Percentiles rank a stretch among this genome's conserved stretches.
phyloP scores from a whole-genome alignment of 1,140 invertebrate genomes.

The Drosophila kanapiae region DNA sequence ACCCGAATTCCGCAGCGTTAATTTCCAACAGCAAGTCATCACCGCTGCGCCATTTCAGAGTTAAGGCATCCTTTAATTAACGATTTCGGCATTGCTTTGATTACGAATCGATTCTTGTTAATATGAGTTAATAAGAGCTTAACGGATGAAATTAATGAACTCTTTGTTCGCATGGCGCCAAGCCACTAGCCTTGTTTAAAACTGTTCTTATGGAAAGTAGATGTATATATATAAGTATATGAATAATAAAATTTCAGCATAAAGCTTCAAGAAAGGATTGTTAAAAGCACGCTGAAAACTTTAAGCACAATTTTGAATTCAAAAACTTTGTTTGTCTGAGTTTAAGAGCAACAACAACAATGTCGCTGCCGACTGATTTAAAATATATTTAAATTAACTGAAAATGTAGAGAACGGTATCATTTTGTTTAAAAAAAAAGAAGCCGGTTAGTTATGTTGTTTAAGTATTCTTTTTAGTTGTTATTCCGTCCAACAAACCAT shows the following conservation, averaged over 20 bases:
- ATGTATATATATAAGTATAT: neutral
- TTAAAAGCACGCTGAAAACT: neutral
- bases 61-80: neutral
- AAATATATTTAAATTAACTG: neutral
- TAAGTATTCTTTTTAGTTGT: neutral
- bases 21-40: neutral
- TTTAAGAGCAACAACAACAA: neutral
- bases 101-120: constrained; percentile 2
- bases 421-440: neutral
- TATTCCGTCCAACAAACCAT: neutral
- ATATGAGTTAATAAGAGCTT: constrained; percentile 9
- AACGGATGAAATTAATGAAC: neutral
- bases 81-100: constrained; percentile 1
- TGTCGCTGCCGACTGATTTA: no score
- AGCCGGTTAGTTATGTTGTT: neutral
- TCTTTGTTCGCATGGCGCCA: neutral
- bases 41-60: neutral
- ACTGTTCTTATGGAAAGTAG: neutral
- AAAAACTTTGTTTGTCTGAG: neutral
- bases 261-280: neutral
- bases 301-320: neutral
- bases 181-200: neutral
- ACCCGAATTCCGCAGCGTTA: no score
- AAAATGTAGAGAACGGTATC: neutral
- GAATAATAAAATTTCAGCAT: no score